Evolutionary conservation across 2,113 vertebrate genomes (phyloP), one percentile per base, ranked within the genome.

Genomic region (Tychaedon coryphoeus): DNA sequence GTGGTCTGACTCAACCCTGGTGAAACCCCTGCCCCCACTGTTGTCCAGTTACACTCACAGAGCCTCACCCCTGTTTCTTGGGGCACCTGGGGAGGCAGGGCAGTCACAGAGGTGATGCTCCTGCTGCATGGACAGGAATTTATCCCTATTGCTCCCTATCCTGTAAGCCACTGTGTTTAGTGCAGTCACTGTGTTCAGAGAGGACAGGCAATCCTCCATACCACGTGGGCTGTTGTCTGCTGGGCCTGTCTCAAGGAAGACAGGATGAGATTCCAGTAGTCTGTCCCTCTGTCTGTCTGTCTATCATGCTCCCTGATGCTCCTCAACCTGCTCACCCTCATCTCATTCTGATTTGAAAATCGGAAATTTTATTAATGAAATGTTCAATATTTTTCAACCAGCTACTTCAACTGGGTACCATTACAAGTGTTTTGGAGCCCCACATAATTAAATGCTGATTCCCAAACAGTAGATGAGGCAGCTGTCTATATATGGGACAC

Each of bases 1-100:
- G 8, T 51, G 48, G 15, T 31, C 19, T 66, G 38, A 58, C 60
- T 51, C 36, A n/a, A 74, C 23, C 33, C 18, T 45, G 45, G 38
- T 0, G 1, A 45, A 69, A 45, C 10, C 16, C 40, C 17, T 0
- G 1, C 26, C 24, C 38, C 67, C 45, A n/a, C 19, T 38, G 3
- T 1, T 29, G n/a, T 29, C 24, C 69, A 58, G 69, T 28, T 14
- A 19, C 31, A 34, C 50, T 33, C 51, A 48, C 19, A 74, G 28
- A 60, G 19, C 28, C 33, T 60, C 77, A 53, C 1, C 20, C 28
- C 28, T 24, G 12, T 13, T 7, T 43, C 0, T 0, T 33, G 0
- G 2, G 36, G 9, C 19, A n/a, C 33, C 26, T 73, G 69, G 33
- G 31, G 33, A 80, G 43, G 26, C 0, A 1, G 19, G 22, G 60